Base-by-base conservation (phyloP, 1,140 invertebrate genomes). In the Brachionus manjavacas region DNA sequence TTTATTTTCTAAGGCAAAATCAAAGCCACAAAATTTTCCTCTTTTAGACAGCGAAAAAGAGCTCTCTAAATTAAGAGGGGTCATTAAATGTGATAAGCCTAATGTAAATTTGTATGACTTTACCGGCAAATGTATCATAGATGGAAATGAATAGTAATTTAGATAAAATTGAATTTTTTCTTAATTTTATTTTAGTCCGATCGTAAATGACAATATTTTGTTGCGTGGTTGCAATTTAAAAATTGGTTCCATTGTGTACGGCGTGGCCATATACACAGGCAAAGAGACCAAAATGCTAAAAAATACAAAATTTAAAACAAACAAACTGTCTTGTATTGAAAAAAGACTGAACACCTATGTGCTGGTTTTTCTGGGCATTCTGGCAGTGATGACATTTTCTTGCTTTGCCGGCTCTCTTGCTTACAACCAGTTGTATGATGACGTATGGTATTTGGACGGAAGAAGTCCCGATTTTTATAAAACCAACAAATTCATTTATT, bases 81-180 rank as follows among this genome's bases (percentile, higher is more conserved):
- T 84, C 1, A 85, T 90, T 12, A 95, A 98, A 88, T 99, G 97
- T 91, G 97, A 99, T 89, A 92, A 93, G 85, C 97, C 98, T 31
- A 99, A 98, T 90, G 91, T 95, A 86, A 94, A 96, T 90, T 92
- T 99, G 14, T 99, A 99, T 88, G 96, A 99, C 89, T 99, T 99
- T 90, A 94, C 93, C 86, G 98, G 98, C 0, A 94, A 94, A 87
- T 91, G 99, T 1, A 46, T 64, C 12, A 11, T 81, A 28, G 12
- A 81, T 25, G 52, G 79, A 39, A 81, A 81, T 31, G 52, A 81
- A 81, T 81, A 81, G 79, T 81, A 64, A 46, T 49, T 9, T 60
- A 9, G 3, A 35, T n/a, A 49, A 31, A 23, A 80, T 25, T 25
- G 28, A 31, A 8, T 80, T 52, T 60, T n/a, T 16, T 28, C 16